These are phyloP conservation scores for Acleris laterana DNA, from an alignment of 2,888 invertebrate species.

Conservation along the genomic window DNA sequence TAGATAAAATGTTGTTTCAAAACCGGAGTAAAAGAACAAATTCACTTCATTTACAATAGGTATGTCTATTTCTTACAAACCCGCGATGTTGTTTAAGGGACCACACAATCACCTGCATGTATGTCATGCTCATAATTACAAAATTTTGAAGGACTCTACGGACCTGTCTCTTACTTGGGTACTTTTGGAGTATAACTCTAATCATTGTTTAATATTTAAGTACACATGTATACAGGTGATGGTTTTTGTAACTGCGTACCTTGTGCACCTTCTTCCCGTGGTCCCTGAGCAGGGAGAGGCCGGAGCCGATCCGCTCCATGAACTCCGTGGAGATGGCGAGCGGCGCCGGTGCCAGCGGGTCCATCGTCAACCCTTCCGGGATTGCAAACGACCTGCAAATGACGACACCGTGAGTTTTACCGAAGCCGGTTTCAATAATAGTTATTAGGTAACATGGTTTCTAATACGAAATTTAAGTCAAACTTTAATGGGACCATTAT, in stretches of 20 bases:
- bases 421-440: slow-evolving; percentile 10
- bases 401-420: slow-evolving; percentile 24
- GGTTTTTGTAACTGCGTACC: slow-evolving; percentile 48
- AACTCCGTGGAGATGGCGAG: slow-evolving; percentile 75
- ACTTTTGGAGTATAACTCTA: too few species aligned
- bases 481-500: not conserved
- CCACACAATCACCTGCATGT: too few species aligned
- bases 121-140: too few species aligned
- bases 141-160: too few species aligned
- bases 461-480: slow-evolving; percentile 8
- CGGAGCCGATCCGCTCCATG: slow-evolving; percentile 78
- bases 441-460: slow-evolving; percentile 14
- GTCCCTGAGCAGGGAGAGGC: slow-evolving; percentile 70
- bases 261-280: slow-evolving; percentile 80
- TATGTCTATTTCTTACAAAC: too few species aligned
- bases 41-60: too few species aligned
- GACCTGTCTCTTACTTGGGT: too few species aligned
- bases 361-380: slow-evolving; percentile 79
- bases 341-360: slow-evolving; percentile 75
- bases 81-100: too few species aligned
- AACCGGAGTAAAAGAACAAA: too few species aligned
- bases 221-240: too few species aligned
- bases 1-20: too few species aligned
- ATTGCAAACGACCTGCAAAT: slow-evolving; percentile 72
- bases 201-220: too few species aligned